Percentiles rank a stretch among this genome's conserved stretches.
These are phyloP conservation scores for Myotis vivesi DNA, from an alignment of 2,797 vertebrate genomes.

Conservation along the genomic window DNA sequence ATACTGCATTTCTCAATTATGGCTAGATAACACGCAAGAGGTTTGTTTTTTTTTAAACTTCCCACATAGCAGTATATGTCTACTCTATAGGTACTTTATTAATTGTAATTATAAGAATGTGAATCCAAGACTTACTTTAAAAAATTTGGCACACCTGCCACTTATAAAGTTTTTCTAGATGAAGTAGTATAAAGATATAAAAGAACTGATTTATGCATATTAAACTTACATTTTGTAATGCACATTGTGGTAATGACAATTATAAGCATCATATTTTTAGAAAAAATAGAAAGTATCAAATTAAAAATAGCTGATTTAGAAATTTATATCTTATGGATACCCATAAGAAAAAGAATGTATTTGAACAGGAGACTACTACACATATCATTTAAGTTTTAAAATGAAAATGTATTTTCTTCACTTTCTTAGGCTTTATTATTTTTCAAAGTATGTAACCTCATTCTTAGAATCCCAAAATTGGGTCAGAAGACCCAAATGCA, in stretches of 20 bases:
- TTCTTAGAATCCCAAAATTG: not conserved
- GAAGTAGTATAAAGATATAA: not conserved
- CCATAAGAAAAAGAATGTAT: conserved; percentile 33
- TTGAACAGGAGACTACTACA: not conserved
- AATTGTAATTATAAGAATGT: not conserved
- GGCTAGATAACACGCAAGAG: not conserved
- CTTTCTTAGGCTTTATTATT: not conserved
- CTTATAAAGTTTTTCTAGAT: not conserved
- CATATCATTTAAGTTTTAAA: conserved; percentile 25
- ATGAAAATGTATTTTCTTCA: not conserved
- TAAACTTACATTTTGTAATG: conserved; percentile 34
- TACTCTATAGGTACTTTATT: conserved; percentile 4
- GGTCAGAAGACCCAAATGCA: not conserved
- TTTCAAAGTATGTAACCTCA: not conserved
- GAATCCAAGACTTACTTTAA: conserved; percentile 14
- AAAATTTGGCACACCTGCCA: not conserved
- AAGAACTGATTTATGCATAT: not conserved
- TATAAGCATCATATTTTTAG: not conserved
- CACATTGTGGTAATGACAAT: not conserved
- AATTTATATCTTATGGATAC: not conserved
- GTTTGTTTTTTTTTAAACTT: not conserved
- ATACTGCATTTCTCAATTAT: conserved; percentile 11
- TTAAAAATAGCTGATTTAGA: conserved; percentile 19
- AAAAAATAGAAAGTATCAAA: conserved; percentile 21
- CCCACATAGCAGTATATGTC: not conserved